Percentiles rank a stretch among this genome's conserved stretches.
These are phyloP conservation scores for Cavia aperea DNA, from an alignment of 2,113 vertebrate species.

Conservation along the genomic window DNA sequence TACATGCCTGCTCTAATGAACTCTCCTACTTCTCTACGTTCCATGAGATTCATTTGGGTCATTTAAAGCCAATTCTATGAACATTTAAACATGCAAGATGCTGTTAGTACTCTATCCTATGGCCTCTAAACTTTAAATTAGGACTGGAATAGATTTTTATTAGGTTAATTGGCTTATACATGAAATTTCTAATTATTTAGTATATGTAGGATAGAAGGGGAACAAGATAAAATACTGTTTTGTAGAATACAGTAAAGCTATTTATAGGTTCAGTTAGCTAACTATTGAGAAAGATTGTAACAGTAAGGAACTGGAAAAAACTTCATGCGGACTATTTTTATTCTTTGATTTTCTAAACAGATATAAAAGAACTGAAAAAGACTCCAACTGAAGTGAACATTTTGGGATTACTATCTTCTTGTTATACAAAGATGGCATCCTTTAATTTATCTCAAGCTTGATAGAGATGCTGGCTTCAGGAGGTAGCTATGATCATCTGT, in stretches of 20 bases:
- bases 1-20: conserved; percentile 49
- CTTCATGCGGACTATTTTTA: not conserved
- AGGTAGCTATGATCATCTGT: not conserved
- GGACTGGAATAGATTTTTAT: conserved; percentile 47
- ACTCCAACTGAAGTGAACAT: not conserved
- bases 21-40: not conserved
- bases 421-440: not conserved
- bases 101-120: not conserved
- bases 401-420: not conserved
- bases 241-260: conserved; percentile 18
- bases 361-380: not conserved
- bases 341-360: not conserved
- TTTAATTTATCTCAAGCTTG: not conserved
- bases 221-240: conserved; percentile 52
- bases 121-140: conserved; percentile 54
- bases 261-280: conserved; percentile 31
- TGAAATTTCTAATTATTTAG: conserved; percentile 52
- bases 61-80: conserved; percentile 52
- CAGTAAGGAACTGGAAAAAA: conserved; percentile 1
- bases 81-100: conserved; percentile 46
- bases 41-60: conserved; percentile 40
- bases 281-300: conserved; percentile 40
- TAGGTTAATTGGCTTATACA: conserved; percentile 57
- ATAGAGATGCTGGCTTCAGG: not conserved
- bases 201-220: not conserved